Conservation (phyloP, 92 coral and sea anemone genomes). For the Porites rus region DNA sequence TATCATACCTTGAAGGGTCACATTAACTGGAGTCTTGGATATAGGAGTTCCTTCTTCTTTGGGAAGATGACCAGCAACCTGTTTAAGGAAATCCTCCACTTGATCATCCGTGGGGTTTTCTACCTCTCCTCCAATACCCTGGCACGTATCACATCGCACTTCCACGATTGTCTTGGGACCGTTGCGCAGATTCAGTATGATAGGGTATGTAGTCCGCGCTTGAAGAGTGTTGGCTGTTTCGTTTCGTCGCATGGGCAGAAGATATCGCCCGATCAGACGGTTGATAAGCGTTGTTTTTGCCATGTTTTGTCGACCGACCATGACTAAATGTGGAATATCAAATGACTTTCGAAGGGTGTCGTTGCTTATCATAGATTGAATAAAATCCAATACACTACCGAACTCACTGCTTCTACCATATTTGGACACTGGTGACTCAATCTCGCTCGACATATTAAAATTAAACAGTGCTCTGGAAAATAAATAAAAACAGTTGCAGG, state of each 20-base stretch:
- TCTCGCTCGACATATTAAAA: conserved; percentile 22
- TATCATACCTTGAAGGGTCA: conserved; percentile 69
- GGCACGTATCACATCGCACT: conserved; percentile 24
- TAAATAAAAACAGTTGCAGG: not conserved
- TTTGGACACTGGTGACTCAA: conserved; percentile 59
- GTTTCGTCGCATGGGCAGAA: conserved; percentile 83
- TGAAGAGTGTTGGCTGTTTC: conserved; percentile 81
- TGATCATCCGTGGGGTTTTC: conserved; percentile 64
- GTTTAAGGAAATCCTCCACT: conserved; percentile 63
- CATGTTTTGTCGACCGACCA: conserved; percentile 91
- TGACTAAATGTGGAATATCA: conserved; percentile 81
- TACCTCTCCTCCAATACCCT: conserved; percentile 41
- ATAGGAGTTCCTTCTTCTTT: conserved; percentile 76
- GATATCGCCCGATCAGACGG: conserved; percentile 86
- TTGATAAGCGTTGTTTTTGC: conserved; percentile 87
- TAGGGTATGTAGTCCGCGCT: conserved; percentile 87
- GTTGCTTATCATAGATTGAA: conserved; percentile 67
- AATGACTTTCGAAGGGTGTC: conserved; percentile 70
- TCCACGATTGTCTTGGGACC: conserved; percentile 39
- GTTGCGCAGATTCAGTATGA: conserved; percentile 75
- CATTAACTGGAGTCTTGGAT: conserved; percentile 79
- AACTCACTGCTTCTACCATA: conserved; percentile 72
- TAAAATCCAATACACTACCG: conserved; percentile 71
- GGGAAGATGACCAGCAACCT: conserved; percentile 58
- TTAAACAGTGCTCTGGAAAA: not conserved